Evolutionary conservation across 2,113 vertebrate species (phyloP).

Genomic region (Salvator merianae): DNA sequence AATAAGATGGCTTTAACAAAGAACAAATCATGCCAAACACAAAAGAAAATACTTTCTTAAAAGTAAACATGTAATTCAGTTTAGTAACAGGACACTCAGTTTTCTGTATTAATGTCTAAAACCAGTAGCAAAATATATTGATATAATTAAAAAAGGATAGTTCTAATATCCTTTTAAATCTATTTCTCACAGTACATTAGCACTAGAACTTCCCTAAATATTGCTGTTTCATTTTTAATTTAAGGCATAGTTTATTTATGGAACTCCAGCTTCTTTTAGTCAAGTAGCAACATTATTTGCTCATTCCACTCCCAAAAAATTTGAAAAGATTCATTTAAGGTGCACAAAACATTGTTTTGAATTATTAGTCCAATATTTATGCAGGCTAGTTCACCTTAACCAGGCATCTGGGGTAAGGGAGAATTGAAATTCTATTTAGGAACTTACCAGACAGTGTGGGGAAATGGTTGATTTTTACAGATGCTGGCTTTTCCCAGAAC

Average conservation of each 20-base stretch:
- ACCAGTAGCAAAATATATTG: background rate
- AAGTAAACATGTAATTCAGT: background rate
- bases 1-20: background rate
- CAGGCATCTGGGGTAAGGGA: too few species aligned
- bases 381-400: too few species aligned
- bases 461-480: too few species aligned
- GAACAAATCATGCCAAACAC: conserved; percentile 13
- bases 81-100: background rate
- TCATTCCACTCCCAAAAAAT: background rate
- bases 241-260: background rate
- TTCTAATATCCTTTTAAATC: background rate
- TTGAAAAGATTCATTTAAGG: background rate
- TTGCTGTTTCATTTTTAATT: background rate
- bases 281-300: background rate
- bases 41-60: conserved; percentile 19
- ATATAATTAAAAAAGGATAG: background rate
- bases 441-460: too few species aligned
- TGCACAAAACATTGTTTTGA: too few species aligned
- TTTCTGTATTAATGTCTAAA: background rate
- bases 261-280: background rate
- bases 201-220: background rate
- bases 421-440: too few species aligned
- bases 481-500: too few species aligned
- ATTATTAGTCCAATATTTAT: background rate
- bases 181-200: background rate